A percentile compares a stretch with the other conserved stretches of the same genome.
Evolutionary conservation across 1,140 invertebrate genomes (phyloP).

Genomic region (Cyclina sinensis): DNA sequence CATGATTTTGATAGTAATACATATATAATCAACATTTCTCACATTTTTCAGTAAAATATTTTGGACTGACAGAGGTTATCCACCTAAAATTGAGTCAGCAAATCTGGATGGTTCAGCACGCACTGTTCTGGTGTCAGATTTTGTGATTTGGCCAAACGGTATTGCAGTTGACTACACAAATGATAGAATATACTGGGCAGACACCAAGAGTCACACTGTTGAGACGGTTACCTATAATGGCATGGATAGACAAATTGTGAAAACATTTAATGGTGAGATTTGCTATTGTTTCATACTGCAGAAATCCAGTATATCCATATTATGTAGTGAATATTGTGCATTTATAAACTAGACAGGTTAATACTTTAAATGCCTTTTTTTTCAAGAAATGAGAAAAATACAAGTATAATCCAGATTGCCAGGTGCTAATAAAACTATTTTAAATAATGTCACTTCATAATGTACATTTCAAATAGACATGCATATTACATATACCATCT

Average conservation of each 20-base stretch:
- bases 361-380: no score
- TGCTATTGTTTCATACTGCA: neutral
- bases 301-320: no score
- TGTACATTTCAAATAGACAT: no score
- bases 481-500: no score
- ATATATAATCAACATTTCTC: no score
- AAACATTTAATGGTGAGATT: slow-evolving; percentile 75
- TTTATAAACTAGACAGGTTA: no score
- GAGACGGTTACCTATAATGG: slow-evolving; percentile 95
- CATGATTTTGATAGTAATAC: no score
- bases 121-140: slow-evolving; percentile 92
- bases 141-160: slow-evolving; percentile 94
- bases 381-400: no score
- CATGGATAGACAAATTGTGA: slow-evolving; percentile 87
- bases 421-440: no score
- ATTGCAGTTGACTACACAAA: slow-evolving; percentile 94
- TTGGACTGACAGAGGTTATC: slow-evolving; percentile 87
- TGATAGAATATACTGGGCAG: slow-evolving; percentile 97
- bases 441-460: no score
- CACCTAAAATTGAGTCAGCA: slow-evolving; percentile 95
- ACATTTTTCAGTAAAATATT: slow-evolving; percentile 81
- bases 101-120: slow-evolving; percentile 98
- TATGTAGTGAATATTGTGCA: no score
- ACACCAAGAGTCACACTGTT: slow-evolving; percentile 97
- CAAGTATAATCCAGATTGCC: no score